Conservation (phyloP, 2,113 vertebrate genomes). For the Spea bombifrons region DNA sequence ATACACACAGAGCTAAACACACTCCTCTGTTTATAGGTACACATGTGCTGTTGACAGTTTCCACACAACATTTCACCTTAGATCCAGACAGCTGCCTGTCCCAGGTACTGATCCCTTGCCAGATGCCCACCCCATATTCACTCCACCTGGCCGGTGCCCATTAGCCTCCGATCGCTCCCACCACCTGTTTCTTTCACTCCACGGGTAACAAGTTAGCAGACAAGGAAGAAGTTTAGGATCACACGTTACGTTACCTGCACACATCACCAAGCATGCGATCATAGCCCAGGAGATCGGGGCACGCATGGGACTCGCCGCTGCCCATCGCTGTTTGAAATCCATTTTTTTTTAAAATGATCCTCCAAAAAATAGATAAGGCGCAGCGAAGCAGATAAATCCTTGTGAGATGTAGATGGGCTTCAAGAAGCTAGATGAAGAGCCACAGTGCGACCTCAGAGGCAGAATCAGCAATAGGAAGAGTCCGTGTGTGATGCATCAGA, state of each 20-base stretch:
- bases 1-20: too few species aligned
- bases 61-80: too few species aligned
- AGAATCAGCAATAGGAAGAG: not conserved
- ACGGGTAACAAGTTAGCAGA: not conserved
- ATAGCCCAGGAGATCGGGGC: not conserved
- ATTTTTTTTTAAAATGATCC: not conserved
- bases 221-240: not conserved
- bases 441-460: not conserved
- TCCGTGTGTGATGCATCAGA: not conserved
- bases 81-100: too few species aligned
- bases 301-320: not conserved
- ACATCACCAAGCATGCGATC: constrained; percentile 3
- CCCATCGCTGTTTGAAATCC: not conserved
- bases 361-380: not conserved
- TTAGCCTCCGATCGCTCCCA: not conserved
- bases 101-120: too few species aligned
- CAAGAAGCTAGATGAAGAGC: not conserved
- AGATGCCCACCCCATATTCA: too few species aligned
- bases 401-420: not conserved
- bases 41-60: too few species aligned
- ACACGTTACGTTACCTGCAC: constrained; percentile 4
- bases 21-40: too few species aligned
- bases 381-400: not conserved
- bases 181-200: constrained; percentile 12
- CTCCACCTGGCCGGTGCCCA: too few species aligned